phyloP scores from a whole-genome alignment of 2,888 invertebrate genomes.

The Eucera pruinosa region DNA sequence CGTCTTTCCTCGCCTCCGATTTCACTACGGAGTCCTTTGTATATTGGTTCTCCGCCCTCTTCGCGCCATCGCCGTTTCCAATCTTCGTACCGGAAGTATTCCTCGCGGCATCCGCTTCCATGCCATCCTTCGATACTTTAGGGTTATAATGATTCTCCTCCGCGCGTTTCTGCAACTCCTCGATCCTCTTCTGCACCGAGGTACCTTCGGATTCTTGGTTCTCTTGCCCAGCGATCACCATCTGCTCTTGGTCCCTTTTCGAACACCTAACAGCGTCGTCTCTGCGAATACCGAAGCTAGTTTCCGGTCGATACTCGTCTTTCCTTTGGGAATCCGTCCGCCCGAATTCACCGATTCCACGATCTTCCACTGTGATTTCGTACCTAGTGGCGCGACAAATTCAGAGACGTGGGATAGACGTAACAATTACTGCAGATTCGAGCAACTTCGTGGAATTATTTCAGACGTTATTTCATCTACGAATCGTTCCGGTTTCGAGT shows the following conservation, averaged over 20 bases:
- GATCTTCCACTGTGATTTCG: conserved; percentile 81
- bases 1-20: conserved; percentile 76
- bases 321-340: conserved; percentile 77
- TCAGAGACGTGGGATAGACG: no score
- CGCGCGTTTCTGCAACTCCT: conserved; percentile 76
- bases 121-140: conserved; percentile 70
- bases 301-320: conserved; percentile 79
- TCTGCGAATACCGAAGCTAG: conserved; percentile 79
- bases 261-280: conserved; percentile 75
- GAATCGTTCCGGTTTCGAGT: no score
- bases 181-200: conserved; percentile 76
- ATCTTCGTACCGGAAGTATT: conserved; percentile 57
- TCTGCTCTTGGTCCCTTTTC: conserved; percentile 72
- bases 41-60: conserved; percentile 71
- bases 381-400: no score
- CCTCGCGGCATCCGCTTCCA: conserved; percentile 64
- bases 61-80: conserved; percentile 63
- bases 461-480: no score
- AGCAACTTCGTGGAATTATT: no score
- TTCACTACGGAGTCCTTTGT: conserved; percentile 64
- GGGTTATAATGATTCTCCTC: conserved; percentile 70
- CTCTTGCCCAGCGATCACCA: conserved; percentile 51
- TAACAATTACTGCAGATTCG: no score
- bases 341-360: conserved; percentile 68
- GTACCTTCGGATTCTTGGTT: conserved; percentile 57